Percentiles rank a stretch among this genome's conserved stretches.
Evolutionary conservation across 2,113 vertebrate species (phyloP).

Genomic region (Amblyornis subalaris): DNA sequence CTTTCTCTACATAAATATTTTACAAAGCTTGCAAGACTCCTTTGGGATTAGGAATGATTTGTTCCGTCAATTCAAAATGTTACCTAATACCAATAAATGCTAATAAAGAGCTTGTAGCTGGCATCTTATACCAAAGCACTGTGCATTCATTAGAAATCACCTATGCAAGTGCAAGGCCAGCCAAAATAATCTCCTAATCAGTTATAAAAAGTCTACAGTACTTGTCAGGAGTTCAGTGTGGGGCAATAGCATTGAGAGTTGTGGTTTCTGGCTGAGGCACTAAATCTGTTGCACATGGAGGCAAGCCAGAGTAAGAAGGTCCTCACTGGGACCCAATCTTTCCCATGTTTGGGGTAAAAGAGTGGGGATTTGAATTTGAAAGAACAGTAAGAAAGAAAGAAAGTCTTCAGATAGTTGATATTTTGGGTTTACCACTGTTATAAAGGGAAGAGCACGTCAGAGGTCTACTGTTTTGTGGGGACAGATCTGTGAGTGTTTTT

Average conservation of each 20-base stretch:
- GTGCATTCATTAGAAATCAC: conserved; percentile 44
- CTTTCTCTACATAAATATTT: conserved; percentile 13
- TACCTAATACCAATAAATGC: conserved; percentile 53
- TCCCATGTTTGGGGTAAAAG: neutral
- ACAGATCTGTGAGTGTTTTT: neutral
- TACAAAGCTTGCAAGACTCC: neutral
- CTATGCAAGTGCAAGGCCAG: conserved; percentile 35
- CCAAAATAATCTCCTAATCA: conserved; percentile 68
- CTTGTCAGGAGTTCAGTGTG: conserved; percentile 44
- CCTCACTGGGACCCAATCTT: neutral
- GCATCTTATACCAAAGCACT: conserved; percentile 1
- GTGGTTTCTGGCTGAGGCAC: conserved; percentile 57
- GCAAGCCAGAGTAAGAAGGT: conserved; percentile 17
- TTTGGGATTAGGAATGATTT: conserved; percentile 24
- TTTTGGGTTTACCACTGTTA: neutral
- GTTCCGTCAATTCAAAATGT: neutral
- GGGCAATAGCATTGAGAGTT: conserved; percentile 46
- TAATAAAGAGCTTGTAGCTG: conserved; percentile 58
- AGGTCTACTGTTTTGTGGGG: neutral
- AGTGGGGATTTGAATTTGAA: neutral
- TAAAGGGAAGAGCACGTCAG: neutral
- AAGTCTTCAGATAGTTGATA: neutral
- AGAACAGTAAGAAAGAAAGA: neutral
- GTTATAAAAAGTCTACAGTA: conserved; percentile 39
- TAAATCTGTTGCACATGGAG: conserved; percentile 53